Evolutionary conservation across 2,113 vertebrate species (phyloP).

Genomic region (Varanus salvator): DNA sequence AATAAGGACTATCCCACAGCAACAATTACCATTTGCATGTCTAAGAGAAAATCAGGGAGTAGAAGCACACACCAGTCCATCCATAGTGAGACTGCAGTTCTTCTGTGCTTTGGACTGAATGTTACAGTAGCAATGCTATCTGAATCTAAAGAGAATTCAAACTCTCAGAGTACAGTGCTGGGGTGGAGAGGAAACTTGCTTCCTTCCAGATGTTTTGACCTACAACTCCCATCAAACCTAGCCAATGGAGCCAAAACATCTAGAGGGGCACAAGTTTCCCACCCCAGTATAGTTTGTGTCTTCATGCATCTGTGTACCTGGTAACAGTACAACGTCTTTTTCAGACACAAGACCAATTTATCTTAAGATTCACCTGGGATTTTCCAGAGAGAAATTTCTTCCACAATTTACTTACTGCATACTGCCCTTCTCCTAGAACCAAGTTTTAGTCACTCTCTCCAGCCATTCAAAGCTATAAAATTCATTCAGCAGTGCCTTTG

Average conservation of each 20-base stretch:
- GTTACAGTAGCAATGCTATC: neutral
- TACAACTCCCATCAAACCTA: no score
- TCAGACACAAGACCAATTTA: neutral
- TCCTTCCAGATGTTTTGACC: no score
- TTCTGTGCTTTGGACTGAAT: neutral
- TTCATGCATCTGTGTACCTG: neutral
- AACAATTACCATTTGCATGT: neutral
- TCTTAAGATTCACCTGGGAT: neutral
- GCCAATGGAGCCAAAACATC: no score
- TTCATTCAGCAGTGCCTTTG: conserved; percentile 9
- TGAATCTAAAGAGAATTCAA: neutral
- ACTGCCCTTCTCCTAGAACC: neutral
- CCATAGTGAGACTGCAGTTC: neutral
- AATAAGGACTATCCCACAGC: neutral
- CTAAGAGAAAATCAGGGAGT: neutral
- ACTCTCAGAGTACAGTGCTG: neutral
- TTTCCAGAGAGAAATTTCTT: neutral
- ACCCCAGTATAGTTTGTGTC: neutral
- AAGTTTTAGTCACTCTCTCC: neutral
- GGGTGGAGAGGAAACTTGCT: no score
- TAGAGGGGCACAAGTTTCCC: no score
- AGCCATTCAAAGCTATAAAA: neutral
- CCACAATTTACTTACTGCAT: neutral
- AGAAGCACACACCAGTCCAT: neutral
- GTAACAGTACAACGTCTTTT: neutral